Conservation (phyloP, 2,888 invertebrate species). For the Phyllotreta striolata region DNA sequence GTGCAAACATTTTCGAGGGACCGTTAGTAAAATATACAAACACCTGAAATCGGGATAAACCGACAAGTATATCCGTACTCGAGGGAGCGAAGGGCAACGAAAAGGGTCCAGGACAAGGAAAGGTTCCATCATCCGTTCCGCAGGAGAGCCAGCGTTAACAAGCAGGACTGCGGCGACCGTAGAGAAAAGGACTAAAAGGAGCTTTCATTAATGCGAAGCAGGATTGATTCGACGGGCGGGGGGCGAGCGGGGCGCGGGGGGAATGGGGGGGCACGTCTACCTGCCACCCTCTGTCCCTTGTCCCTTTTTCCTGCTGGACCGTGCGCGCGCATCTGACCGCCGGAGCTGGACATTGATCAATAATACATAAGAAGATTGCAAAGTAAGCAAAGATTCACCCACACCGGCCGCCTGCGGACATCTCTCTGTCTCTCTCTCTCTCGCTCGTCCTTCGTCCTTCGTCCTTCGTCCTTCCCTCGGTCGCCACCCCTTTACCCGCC, state of each 20-base stretch:
- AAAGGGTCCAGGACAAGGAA: slow-evolving; percentile 27
- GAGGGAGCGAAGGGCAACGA: slow-evolving; percentile 23
- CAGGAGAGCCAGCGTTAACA: slow-evolving; percentile 43
- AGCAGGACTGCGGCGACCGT: slow-evolving; percentile 49
- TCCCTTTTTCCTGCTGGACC: slow-evolving; percentile 51
- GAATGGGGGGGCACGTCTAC: no score
- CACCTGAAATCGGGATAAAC: slow-evolving; percentile 26
- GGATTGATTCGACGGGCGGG: slow-evolving; percentile 51
- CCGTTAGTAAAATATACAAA: slow-evolving; percentile 14
- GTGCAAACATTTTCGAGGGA: background rate
- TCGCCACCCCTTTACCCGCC: background rate
- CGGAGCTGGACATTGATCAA: slow-evolving; percentile 63
- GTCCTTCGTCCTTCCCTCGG: background rate
- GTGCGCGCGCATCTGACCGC: slow-evolving; percentile 62
- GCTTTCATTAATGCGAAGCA: slow-evolving; percentile 55
- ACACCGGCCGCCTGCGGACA: slow-evolving; percentile 38
- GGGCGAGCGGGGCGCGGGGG: no score
- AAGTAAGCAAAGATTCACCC: slow-evolving; percentile 61
- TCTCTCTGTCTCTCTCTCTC: slow-evolving; percentile 32
- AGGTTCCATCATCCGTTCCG: slow-evolving; percentile 27
- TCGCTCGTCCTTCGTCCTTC: slow-evolving; percentile 6
- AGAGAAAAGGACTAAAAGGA: slow-evolving; percentile 49
- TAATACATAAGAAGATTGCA: slow-evolving; percentile 63
- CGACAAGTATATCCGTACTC: slow-evolving; percentile 25
- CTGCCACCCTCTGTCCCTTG: slow-evolving; percentile 40